Conservation (phyloP, 2,797 vertebrate genomes). For the Morelia viridis region DNA sequence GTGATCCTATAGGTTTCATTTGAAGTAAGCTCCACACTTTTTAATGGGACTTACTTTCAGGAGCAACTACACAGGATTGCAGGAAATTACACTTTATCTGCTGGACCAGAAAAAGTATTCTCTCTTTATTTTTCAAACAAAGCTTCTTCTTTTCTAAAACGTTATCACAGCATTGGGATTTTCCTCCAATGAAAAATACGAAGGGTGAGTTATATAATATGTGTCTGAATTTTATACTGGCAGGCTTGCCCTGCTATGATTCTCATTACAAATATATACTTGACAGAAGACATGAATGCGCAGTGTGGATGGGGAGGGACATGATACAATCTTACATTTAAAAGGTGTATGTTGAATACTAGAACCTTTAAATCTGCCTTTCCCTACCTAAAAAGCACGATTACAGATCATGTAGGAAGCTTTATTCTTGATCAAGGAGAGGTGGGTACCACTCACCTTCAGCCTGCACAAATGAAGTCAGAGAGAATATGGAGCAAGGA, state of each 20-base stretch:
- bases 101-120: not conserved
- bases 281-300: slow-evolving; percentile 21
- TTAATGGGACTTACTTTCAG: not conserved
- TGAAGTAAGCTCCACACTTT: not conserved
- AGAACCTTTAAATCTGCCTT: not conserved
- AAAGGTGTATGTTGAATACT: not conserved
- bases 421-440: too few relatives aligned
- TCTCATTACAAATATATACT: not conserved
- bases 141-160: not conserved
- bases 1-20: not conserved
- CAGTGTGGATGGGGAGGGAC: not conserved
- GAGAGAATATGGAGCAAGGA: too few relatives aligned
- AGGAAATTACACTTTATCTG: not conserved
- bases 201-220: not conserved
- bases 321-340: not conserved
- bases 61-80: not conserved
- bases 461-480: too few relatives aligned
- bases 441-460: too few relatives aligned
- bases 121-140: not conserved
- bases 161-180: not conserved
- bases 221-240: slow-evolving; percentile 20
- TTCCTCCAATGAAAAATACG: not conserved
- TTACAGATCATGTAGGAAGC: not conserved
- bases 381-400: not conserved
- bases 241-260: slow-evolving; percentile 19